Evolutionary conservation across 2,888 invertebrate genomes (phyloP).

Genomic region (Camponotus fellah): DNA sequence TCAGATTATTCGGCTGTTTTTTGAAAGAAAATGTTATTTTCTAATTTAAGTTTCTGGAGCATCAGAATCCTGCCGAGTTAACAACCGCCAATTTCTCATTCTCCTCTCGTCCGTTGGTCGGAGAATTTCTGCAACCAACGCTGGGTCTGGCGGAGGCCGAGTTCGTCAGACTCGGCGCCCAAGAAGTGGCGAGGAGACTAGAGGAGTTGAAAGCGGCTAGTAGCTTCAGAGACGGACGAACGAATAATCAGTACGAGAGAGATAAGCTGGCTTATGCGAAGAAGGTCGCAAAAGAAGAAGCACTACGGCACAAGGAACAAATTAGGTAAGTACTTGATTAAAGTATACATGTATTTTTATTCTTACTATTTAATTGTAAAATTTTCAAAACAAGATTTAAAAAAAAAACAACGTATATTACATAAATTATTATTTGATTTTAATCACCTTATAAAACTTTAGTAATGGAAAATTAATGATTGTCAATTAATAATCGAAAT

Average conservation of each 20-base stretch:
- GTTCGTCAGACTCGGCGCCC: slow-evolving; percentile 92
- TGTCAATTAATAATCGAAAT: slow-evolving; percentile 9
- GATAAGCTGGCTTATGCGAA: slow-evolving; percentile 89
- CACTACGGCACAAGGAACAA: slow-evolving; percentile 86
- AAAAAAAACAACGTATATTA: neutral
- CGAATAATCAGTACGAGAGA: slow-evolving; percentile 84
- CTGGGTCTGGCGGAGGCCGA: slow-evolving; percentile 89
- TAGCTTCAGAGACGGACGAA: slow-evolving; percentile 87
- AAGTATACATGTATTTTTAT: neutral
- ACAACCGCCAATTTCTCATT: slow-evolving; percentile 97
- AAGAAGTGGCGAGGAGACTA: slow-evolving; percentile 93
- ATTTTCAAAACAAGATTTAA: neutral
- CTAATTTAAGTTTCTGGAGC: slow-evolving; percentile 81
- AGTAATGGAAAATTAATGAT: neutral
- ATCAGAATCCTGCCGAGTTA: slow-evolving; percentile 87
- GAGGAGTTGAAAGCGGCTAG: slow-evolving; percentile 89
- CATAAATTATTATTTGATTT: neutral
- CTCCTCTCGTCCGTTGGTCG: slow-evolving; percentile 95
- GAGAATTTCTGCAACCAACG: slow-evolving; percentile 95
- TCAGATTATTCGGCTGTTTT: neutral
- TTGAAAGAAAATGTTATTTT: neutral
- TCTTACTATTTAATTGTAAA: neutral
- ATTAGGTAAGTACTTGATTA: slow-evolving; percentile 81
- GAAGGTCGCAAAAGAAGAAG: slow-evolving; percentile 90
- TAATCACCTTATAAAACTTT: neutral